phyloP scores from a whole-genome alignment of 2,113 vertebrate genomes.

The Ammodramus savannarum region DNA sequence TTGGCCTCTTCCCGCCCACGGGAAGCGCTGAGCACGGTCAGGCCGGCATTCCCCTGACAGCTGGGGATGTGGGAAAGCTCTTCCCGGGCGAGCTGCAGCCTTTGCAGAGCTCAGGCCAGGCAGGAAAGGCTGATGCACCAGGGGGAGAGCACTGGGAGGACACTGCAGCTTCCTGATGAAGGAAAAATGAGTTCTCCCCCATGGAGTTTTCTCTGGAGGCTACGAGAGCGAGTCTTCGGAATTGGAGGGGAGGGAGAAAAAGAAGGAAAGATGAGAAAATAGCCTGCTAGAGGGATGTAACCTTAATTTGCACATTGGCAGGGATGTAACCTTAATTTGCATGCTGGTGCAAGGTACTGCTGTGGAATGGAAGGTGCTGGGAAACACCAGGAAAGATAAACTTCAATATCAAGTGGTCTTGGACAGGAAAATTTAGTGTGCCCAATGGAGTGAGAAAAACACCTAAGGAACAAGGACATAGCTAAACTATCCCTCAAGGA shows the following conservation, averaged over 20 bases:
- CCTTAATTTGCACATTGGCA: not conserved
- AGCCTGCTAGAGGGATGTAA: not conserved
- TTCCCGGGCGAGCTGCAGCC: not conserved
- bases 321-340: not conserved
- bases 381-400: not conserved
- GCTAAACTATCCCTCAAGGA: not conserved
- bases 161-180: not conserved
- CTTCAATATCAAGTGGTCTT: not conserved
- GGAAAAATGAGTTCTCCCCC: not conserved
- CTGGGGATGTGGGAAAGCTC: slow-evolving; percentile 50
- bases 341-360: not conserved
- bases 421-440: not conserved
- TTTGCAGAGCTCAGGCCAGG: not conserved
- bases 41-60: not conserved
- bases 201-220: not conserved
- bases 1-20: not conserved
- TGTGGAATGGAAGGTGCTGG: not conserved
- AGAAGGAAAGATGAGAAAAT: not conserved
- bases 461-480: not conserved
- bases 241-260: not conserved
- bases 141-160: slow-evolving; percentile 19
- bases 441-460: not conserved
- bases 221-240: not conserved
- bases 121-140: slow-evolving; percentile 17
- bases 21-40: not conserved